Percentiles rank a stretch among this genome's conserved stretches.
phyloP scores from a whole-genome alignment of 53 echinoderm and acorn worm genomes.

The Hippasteria phrygiana region DNA sequence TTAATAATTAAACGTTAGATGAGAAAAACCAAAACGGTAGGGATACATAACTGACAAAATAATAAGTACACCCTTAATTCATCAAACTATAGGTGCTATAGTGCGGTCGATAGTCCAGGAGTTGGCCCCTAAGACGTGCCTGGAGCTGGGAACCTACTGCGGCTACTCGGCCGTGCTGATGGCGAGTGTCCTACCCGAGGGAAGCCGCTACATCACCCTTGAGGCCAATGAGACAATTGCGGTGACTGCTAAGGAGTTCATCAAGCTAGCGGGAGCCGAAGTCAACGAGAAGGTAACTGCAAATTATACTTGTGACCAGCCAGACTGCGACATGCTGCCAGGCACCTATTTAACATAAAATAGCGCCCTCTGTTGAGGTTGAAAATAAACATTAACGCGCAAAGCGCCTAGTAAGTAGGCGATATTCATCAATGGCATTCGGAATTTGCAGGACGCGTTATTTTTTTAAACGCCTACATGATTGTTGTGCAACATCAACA shows the following conservation, averaged over 20 bases:
- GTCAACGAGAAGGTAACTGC: conserved; percentile 19
- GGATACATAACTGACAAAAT: neutral
- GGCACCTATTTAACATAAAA: too few species aligned
- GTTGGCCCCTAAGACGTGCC: conserved; percentile 55
- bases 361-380: too few species aligned
- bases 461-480: too few species aligned
- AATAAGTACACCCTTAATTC: neutral
- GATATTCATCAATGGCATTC: too few species aligned
- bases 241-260: conserved; percentile 36
- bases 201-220: conserved; percentile 60
- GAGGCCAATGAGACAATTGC: conserved; percentile 22
- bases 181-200: conserved; percentile 57
- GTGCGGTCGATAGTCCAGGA: conserved; percentile 60
- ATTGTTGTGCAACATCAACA: too few species aligned
- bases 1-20: too few species aligned
- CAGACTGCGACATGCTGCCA: too few species aligned
- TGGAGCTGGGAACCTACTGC: conserved; percentile 70
- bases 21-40: neutral
- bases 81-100: conserved; percentile 20
- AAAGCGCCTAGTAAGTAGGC: too few species aligned
- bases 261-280: conserved; percentile 62
- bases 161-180: conserved; percentile 77
- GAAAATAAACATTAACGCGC: too few species aligned
- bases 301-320: too few species aligned
- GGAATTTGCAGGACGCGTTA: too few species aligned